Evolutionary conservation across 2,113 vertebrate genomes (phyloP).

Genomic region (Axis porcinus): DNA sequence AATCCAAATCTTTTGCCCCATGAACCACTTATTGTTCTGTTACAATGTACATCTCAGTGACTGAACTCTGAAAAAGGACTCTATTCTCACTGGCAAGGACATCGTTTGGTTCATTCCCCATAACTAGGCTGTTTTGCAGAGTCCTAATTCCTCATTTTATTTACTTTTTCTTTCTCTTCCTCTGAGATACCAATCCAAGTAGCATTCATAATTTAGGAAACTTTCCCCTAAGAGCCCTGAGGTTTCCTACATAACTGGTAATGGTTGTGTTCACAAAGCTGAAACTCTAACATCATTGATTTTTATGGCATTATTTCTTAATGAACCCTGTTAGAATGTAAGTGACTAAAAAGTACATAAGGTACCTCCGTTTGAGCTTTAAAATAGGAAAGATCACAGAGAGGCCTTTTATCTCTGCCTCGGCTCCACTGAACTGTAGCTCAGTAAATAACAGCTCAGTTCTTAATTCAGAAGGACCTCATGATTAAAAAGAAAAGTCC

Average conservation of each 20-base stretch:
- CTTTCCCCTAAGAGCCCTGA: constrained; percentile 1
- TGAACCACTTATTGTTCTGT: neutral
- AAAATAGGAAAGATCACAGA: constrained; percentile 50
- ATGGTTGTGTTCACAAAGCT: neutral
- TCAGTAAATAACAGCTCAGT: neutral
- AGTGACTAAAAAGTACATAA: neutral
- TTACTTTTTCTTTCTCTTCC: constrained; percentile 6
- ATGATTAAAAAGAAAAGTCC: constrained; percentile 35
- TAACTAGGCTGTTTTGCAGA: neutral
- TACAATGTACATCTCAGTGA: neutral
- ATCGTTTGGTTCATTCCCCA: neutral
- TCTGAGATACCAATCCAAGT: neutral
- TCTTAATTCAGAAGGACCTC: neutral
- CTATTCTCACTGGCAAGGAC: neutral
- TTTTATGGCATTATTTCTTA: constrained; percentile 29
- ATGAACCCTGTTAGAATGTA: neutral
- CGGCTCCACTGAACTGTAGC: constrained; percentile 20
- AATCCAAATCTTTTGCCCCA: neutral
- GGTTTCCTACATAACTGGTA: neutral
- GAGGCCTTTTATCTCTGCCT: constrained; percentile 19
- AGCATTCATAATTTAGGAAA: neutral
- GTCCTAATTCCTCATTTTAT: neutral
- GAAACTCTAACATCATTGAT: constrained; percentile 30
- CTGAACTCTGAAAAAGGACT: neutral
- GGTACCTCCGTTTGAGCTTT: constrained; percentile 44